Percentiles rank a stretch among this genome's conserved stretches.
phyloP scores from a whole-genome alignment of 1,140 invertebrate species.

The Monomorium pharaonis region DNA sequence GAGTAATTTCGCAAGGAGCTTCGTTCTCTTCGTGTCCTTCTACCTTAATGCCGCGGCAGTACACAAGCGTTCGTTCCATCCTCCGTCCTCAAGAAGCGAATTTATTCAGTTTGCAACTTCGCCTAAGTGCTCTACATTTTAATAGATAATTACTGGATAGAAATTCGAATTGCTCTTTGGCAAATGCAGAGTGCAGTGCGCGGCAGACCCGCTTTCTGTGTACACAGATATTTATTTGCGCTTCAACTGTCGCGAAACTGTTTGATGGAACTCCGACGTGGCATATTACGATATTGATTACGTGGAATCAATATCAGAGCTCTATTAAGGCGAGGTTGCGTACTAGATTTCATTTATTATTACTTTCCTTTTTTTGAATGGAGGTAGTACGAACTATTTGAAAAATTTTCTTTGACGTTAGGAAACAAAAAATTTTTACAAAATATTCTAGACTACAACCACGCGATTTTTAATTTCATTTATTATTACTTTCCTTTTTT shows the following conservation, averaged over 20 bases:
- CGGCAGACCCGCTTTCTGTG: not conserved
- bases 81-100: slow-evolving; percentile 42
- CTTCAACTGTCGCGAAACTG: slow-evolving; percentile 20
- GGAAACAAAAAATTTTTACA: not conserved
- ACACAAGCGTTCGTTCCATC: slow-evolving; percentile 1
- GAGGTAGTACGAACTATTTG: not conserved
- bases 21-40: slow-evolving; percentile 35
- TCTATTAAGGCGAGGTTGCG: slow-evolving; percentile 17
- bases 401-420: not conserved
- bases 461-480: not conserved
- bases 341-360: slow-evolving; percentile 17
- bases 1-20: slow-evolving; percentile 53
- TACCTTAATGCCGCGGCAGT: slow-evolving; percentile 33
- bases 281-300: slow-evolving; percentile 39
- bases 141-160: slow-evolving; percentile 59
- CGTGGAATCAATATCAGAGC: not conserved
- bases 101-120: slow-evolving; percentile 57
- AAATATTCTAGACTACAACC: too few relatives aligned
- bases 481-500: not conserved
- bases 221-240: slow-evolving; percentile 48
- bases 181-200: slow-evolving; percentile 3
- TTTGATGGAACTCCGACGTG: not conserved
- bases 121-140: slow-evolving; percentile 54
- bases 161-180: slow-evolving; percentile 41
- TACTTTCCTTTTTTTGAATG: not conserved